phyloP scores from a whole-genome alignment of 92 coral and sea anemone genomes.

The Parazoanthus darwini region DNA sequence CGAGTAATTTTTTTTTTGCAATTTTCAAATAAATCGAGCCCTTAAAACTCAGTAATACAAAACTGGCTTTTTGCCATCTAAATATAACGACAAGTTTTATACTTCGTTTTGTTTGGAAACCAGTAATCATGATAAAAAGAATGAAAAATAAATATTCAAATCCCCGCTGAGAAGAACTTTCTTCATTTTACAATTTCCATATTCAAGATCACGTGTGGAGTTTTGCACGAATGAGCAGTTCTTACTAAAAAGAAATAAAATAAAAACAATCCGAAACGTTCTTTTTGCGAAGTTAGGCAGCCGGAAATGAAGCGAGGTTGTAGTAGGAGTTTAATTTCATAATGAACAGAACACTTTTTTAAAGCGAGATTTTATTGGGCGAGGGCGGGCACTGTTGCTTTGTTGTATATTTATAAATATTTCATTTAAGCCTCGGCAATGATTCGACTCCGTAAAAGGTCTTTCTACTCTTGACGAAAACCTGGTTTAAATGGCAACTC shows the following conservation, averaged over 20 bases:
- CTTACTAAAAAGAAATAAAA: neutral
- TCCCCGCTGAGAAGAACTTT: slow-evolving; percentile 23
- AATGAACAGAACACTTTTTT: neutral
- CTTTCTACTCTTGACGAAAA: neutral
- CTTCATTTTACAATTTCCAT: neutral
- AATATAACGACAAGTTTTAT: neutral
- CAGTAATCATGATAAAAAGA: neutral
- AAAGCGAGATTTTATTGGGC: neutral
- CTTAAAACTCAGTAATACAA: too few relatives aligned
- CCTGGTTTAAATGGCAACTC: neutral
- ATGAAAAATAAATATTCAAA: neutral
- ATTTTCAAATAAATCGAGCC: neutral
- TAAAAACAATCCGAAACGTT: neutral
- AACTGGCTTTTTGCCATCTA: neutral
- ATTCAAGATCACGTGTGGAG: slow-evolving; percentile 1
- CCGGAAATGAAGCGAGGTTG: neutral
- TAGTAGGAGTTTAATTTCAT: neutral
- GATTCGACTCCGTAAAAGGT: neutral
- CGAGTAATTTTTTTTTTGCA: too few relatives aligned
- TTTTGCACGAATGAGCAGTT: neutral
- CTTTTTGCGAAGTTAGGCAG: neutral
- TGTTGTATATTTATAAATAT: slow-evolving; percentile 11
- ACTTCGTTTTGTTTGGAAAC: neutral
- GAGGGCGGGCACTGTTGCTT: neutral
- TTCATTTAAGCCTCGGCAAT: neutral